Conservation (phyloP, 2,113 vertebrate species). For the Probosciger aterrimus region DNA sequence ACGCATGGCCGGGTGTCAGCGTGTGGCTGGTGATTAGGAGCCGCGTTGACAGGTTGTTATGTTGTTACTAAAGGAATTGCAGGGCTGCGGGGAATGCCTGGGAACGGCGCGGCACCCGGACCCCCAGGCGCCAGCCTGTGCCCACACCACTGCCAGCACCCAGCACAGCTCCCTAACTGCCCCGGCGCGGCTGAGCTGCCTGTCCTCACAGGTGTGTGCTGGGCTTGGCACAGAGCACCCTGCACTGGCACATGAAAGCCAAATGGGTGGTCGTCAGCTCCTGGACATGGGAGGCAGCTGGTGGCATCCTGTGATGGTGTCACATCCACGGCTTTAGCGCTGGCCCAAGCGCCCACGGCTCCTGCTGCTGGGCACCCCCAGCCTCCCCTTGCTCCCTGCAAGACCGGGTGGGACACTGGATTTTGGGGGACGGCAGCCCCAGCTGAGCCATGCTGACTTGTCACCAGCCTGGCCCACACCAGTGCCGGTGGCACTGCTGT, state of each 20-base stretch:
- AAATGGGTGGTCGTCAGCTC: neutral
- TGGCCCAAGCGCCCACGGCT: neutral
- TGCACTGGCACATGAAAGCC: neutral
- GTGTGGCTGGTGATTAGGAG: neutral
- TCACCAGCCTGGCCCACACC: neutral
- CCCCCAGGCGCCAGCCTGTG: neutral
- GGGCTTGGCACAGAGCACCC: neutral
- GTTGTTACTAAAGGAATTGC: neutral
- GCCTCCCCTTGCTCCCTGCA: neutral
- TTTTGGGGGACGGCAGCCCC: neutral
- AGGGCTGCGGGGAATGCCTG: neutral
- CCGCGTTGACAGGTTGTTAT: neutral
- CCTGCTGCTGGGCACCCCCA: neutral
- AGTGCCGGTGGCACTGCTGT: neutral
- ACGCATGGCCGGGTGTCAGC: neutral
- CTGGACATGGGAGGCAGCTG: neutral
- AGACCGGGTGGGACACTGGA: neutral
- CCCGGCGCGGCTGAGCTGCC: accelerated
- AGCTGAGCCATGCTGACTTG: neutral
- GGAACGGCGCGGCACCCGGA: neutral
- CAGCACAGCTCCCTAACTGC: neutral
- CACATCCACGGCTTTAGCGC: neutral
- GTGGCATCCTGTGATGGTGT: accelerated
- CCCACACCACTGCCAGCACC: neutral
- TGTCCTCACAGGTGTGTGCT: neutral